Conservation (phyloP, 2,113 vertebrate genomes). For the Sprattus sprattus region DNA sequence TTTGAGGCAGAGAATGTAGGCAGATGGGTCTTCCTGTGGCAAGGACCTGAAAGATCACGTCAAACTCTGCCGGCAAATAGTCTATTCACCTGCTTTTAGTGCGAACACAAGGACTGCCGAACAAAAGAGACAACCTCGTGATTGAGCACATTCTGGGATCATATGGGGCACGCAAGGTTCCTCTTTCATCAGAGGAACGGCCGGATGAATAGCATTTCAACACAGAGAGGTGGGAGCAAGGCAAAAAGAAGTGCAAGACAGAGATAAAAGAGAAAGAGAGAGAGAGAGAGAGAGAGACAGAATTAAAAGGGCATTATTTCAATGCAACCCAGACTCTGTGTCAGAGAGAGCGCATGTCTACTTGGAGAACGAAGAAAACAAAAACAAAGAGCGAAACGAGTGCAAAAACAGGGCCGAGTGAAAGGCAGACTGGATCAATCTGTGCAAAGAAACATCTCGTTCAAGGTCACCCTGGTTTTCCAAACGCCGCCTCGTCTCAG, state of each 20-base stretch:
- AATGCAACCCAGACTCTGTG: conserved; percentile 28
- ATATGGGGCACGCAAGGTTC: conserved; percentile 40
- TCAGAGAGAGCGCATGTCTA: conserved; percentile 32
- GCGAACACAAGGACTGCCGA: not conserved
- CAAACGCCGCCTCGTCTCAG: conserved; percentile 60
- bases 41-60: conserved; percentile 35
- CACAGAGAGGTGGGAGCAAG: not conserved
- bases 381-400: conserved; percentile 48
- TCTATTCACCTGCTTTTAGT: conserved; percentile 23
- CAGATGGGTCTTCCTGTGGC: conserved; percentile 30
- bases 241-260: conserved; percentile 32
- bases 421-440: conserved; percentile 25
- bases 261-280: conserved; percentile 16
- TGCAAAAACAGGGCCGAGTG: conserved; percentile 49
- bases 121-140: conserved; percentile 20
- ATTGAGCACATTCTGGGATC: conserved; percentile 52
- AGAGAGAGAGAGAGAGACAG: conserved; percentile 14
- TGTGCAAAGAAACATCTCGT: conserved; percentile 42
- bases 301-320: conserved; percentile 40
- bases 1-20: not conserved
- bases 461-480: conserved; percentile 66
- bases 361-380: conserved; percentile 4
- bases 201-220: not conserved
- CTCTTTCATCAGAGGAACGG: conserved; percentile 44
- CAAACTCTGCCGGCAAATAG: conserved; percentile 29